Base-by-base conservation (phyloP, 1,140 invertebrate species). In the Pygmarrhopalites habei region DNA sequence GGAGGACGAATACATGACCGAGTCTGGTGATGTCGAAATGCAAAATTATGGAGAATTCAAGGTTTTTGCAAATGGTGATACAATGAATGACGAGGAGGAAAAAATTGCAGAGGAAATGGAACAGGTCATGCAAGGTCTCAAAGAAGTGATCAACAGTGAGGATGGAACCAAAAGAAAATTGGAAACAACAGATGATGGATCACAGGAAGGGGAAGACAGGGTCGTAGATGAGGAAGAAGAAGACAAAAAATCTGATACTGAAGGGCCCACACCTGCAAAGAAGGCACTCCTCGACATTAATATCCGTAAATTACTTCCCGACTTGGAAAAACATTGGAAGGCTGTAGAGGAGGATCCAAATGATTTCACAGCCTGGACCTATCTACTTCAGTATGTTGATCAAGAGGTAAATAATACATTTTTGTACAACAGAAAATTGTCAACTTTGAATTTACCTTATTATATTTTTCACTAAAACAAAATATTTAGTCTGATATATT, bases 281-380 rank as follows among this genome's bases (percentile, higher is more conserved):
- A 70, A 47, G 64, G 68, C 4, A 79, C 79, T 64, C 77, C 72
- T 67, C 79, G 77, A 72, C 79, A 71, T 64, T 73, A 77, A 12
- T 76, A 75, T 68, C 76, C 77, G 72, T 76, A 78, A 72, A 78
- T 79, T 68, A 29, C 75, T 90, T 17, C 88, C 88, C 0, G 89
- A 92, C 73, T 76, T 95, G 10, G 91, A 94, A 65, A 95, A 95
- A 76, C 94, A 93, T 74, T 97, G 93, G 93, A 89, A 90, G 76
- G 86, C 88, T 1, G 93, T 97, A 1, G 90, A 90, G 74, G 90
- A 96, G 71, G 93, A 98, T 79, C 86, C 92, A 0, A 82, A 89
- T 19, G 94, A 98, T 79, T 98, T 98, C 74, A 95, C 92, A 60
- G 93, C 91, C 2, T 98, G 95, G 95, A 98, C 95, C 0, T 92